Conservation (phyloP, 2,113 vertebrate genomes). For the Polyodon spathula region DNA sequence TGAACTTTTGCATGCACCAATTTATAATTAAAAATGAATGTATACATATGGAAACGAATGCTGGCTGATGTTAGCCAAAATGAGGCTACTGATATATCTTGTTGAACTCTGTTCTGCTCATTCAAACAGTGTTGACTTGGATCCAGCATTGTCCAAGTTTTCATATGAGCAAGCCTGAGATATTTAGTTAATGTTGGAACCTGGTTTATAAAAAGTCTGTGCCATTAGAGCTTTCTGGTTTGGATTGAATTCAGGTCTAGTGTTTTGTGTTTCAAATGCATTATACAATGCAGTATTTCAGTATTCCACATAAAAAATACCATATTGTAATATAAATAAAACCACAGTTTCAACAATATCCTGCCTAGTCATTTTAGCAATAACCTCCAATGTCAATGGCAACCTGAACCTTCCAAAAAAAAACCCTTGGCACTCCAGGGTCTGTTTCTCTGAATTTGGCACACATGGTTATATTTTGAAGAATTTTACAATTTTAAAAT, state of each 20-base stretch:
- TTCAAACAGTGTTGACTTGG: neutral
- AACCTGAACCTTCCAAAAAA: neutral
- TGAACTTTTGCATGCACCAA: too few species aligned
- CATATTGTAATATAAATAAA: constrained; percentile 12
- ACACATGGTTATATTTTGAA: neutral
- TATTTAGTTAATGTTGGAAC: constrained; percentile 12
- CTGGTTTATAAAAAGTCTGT: constrained; percentile 28
- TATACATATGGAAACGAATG: neutral
- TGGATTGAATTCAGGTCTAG: constrained; percentile 9
- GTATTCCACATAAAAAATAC: constrained; percentile 10
- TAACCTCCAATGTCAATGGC: constrained; percentile 4
- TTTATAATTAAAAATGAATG: neutral
- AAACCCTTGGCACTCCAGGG: too few species aligned
- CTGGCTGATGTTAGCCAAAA: neutral
- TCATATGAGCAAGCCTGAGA: constrained; percentile 14
- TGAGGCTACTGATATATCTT: neutral
- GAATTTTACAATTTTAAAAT: too few species aligned
- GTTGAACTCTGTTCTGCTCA: neutral
- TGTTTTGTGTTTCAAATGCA: constrained; percentile 11
- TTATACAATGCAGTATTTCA: constrained; percentile 13
- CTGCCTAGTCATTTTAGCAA: neutral
- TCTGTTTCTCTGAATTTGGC: neutral
- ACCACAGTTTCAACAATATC: constrained; percentile 7
- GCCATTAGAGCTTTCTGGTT: constrained; percentile 19
- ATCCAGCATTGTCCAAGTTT: constrained; percentile 14